Percentiles rank a stretch among this genome's conserved stretches.
Evolutionary conservation across 2,888 invertebrate species (phyloP).

Genomic region (Agrotis exclamationis): DNA sequence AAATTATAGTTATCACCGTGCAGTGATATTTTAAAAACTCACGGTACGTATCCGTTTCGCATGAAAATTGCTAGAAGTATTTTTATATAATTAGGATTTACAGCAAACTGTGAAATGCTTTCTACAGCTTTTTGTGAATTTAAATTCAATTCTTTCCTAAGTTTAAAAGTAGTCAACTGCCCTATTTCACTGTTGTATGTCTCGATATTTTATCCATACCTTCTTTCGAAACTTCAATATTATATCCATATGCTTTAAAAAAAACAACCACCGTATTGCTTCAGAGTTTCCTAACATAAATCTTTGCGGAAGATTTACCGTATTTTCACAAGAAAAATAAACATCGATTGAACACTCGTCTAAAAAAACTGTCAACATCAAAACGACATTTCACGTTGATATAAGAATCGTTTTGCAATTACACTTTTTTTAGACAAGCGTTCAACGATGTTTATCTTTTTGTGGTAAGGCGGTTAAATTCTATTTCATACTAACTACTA

Average conservation of each 20-base stretch:
- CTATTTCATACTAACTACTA: no score
- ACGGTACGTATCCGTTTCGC: slow-evolving; percentile 24
- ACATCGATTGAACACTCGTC: no score
- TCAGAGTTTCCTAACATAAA: slow-evolving; percentile 33
- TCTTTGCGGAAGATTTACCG: not conserved
- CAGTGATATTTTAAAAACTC: slow-evolving; percentile 21
- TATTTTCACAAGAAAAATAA: no score
- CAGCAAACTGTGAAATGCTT: slow-evolving; percentile 29
- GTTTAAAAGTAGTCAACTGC: slow-evolving; percentile 60
- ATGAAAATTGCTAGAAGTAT: slow-evolving; percentile 23
- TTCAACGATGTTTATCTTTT: no score
- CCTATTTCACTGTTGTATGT: slow-evolving; percentile 57
- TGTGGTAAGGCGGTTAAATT: no score
- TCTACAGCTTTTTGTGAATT: slow-evolving; percentile 31
- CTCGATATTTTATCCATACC: slow-evolving; percentile 45
- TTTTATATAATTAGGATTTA: slow-evolving; percentile 12
- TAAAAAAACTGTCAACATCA: no score
- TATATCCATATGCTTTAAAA: slow-evolving; percentile 34
- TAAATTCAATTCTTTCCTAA: slow-evolving; percentile 26
- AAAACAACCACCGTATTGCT: slow-evolving; percentile 2
- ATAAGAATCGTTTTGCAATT: no score
- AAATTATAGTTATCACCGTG: not conserved
- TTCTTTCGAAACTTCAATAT: slow-evolving; percentile 45
- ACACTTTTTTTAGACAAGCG: no score
- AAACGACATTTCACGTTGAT: no score